These are phyloP conservation scores for Gymnopithys bicolor DNA, from an alignment of 2,797 vertebrate species.

Conservation along the genomic window DNA sequence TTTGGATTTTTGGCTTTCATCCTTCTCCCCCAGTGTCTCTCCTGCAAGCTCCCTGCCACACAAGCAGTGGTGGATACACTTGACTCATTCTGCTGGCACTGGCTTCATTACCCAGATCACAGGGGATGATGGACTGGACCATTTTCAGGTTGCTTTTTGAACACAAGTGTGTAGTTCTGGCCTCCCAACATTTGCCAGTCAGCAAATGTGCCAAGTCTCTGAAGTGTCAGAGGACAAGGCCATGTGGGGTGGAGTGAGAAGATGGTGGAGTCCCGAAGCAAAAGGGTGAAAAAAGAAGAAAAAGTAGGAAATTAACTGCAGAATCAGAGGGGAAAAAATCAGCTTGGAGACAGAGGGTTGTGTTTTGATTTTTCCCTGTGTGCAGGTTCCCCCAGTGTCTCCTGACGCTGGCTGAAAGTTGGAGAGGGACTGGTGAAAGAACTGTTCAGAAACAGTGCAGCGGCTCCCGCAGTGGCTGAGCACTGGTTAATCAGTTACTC, in stretches of 20 bases:
- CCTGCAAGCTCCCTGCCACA: background rate
- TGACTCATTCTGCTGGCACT: background rate
- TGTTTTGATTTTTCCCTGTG: background rate
- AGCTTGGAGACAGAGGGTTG: background rate
- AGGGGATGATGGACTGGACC: background rate
- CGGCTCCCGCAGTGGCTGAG: background rate
- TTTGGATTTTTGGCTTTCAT: background rate
- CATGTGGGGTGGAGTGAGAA: background rate
- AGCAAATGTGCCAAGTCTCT: background rate
- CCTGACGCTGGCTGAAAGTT: background rate
- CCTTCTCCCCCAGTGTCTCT: background rate
- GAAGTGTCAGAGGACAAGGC: background rate
- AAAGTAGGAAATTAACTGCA: background rate
- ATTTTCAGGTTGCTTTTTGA: background rate
- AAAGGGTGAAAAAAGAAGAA: background rate
- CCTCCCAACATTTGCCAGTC: background rate
- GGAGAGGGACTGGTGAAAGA: background rate
- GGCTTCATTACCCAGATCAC: background rate
- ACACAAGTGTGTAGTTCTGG: background rate
- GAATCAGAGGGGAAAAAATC: background rate
- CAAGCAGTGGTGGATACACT: background rate
- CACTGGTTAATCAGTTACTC: slow-evolving; percentile 60
- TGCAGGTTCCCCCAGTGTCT: background rate
- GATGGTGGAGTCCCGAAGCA: background rate
- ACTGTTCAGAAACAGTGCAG: background rate